Conservation (phyloP, 2,888 invertebrate genomes). For the Synergus gifuensis region DNA sequence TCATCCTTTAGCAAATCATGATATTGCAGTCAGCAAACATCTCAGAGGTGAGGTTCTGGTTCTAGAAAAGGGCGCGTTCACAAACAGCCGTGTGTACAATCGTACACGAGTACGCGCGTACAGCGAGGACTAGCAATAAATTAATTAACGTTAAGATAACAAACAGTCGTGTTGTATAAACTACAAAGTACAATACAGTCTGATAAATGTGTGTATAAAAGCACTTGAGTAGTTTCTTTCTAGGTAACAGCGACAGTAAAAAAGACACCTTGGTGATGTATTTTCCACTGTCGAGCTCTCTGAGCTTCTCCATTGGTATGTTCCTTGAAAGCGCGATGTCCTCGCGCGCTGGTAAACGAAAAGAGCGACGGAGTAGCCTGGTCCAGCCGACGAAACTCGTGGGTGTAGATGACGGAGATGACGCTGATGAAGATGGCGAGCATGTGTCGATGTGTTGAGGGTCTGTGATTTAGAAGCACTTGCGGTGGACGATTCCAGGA, state of each 20-base stretch:
- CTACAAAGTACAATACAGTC: conserved; percentile 73
- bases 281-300: conserved; percentile 25
- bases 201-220: conserved; percentile 76
- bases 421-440: conserved; percentile 35
- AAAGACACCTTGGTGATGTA: neutral
- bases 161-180: conserved; percentile 73
- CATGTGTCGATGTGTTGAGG: conserved; percentile 1
- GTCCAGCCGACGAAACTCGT: conserved; percentile 35
- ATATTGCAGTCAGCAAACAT: neutral
- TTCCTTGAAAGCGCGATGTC: conserved; percentile 3
- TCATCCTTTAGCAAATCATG: conserved; percentile 7
- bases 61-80: conserved; percentile 8
- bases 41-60: conserved; percentile 12
- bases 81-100: conserved; percentile 30
- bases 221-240: conserved; percentile 69
- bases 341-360: neutral
- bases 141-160: conserved; percentile 70
- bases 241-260: conserved; percentile 16
- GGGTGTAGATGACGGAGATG: conserved; percentile 36
- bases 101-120: conserved; percentile 15
- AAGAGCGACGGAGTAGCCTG: conserved; percentile 17
- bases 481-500: conserved; percentile 79
- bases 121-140: conserved; percentile 64
- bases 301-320: neutral
- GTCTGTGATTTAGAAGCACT: conserved; percentile 76